These are phyloP conservation scores for Typhlomys cinereus DNA, from an alignment of 2,113 vertebrate genomes.

Conservation along the genomic window DNA sequence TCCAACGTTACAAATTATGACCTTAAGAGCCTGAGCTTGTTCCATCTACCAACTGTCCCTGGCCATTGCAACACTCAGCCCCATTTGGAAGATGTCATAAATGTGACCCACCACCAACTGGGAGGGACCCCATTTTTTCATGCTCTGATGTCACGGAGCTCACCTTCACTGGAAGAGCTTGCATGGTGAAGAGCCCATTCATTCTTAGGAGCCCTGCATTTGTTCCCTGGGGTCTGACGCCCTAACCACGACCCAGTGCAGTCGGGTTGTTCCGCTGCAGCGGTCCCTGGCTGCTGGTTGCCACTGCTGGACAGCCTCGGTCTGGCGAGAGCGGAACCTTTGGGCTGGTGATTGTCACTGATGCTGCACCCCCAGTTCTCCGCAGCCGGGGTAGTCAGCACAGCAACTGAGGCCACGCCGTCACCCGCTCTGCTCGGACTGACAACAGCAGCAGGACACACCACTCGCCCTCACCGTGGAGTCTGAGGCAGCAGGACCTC, in stretches of 20 bases:
- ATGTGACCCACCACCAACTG: not conserved
- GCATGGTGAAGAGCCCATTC: not conserved
- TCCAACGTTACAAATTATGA: not conserved
- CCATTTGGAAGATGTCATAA: not conserved
- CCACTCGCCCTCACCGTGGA: not conserved
- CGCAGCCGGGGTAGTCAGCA: not conserved
- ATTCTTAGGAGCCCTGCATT: not conserved
- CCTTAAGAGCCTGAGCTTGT: no score
- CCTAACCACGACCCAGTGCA: not conserved
- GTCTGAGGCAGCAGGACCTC: accelerated
- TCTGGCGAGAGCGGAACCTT: no score
- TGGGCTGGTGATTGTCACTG: not conserved
- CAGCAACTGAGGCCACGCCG: accelerated
- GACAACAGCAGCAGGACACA: accelerated
- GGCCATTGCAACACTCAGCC: no score
- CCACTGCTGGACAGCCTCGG: not conserved
- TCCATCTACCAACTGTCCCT: not conserved
- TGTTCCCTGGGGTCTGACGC: not conserved
- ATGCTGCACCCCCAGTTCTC: no score
- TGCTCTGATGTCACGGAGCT: not conserved
- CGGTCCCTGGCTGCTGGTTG: no score
- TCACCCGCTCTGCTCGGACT: not conserved
- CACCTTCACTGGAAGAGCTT: not conserved
- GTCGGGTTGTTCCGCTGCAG: no score
- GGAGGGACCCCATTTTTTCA: not conserved